These are phyloP conservation scores for Siniperca chuatsi DNA, from an alignment of 2,113 vertebrate genomes.

Conservation along the genomic window DNA sequence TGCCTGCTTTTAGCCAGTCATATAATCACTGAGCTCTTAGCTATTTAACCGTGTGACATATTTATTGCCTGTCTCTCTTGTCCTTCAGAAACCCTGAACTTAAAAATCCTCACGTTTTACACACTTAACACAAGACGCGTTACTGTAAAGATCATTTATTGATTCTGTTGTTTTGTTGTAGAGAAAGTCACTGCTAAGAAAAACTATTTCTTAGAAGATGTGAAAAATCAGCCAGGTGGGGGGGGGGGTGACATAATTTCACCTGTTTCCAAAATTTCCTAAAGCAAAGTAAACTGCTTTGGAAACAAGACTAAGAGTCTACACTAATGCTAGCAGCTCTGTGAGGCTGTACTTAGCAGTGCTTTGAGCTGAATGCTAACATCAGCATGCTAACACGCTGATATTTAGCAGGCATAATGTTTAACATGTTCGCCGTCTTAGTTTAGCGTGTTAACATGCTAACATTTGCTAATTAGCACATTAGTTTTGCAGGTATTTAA, in stretches of 20 bases:
- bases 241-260: too few species aligned
- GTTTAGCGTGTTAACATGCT: not conserved
- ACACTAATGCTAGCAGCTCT: not conserved
- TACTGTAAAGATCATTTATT: not conserved
- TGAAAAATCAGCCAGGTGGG: too few species aligned
- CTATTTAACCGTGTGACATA: slow-evolving; percentile 68
- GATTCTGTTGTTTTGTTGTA: not conserved
- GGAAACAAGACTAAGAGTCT: not conserved
- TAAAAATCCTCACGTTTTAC: not conserved
- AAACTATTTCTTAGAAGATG: too few species aligned
- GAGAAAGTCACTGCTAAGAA: too few species aligned
- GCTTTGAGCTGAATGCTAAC: not conserved
- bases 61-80: slow-evolving; percentile 65
- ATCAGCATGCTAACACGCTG: not conserved
- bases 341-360: not conserved
- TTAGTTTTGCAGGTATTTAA: too few species aligned
- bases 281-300: too few species aligned
- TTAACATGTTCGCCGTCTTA: not conserved
- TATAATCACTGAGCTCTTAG: slow-evolving; percentile 64
- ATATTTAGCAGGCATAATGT: not conserved
- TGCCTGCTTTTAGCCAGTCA: slow-evolving; percentile 72
- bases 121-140: not conserved
- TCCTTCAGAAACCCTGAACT: slow-evolving; percentile 50
- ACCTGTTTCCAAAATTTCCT: too few species aligned
- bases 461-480: not conserved